A percentile compares a stretch with the other conserved stretches of the same genome.
phyloP scores from a whole-genome alignment of 2,113 vertebrate genomes.

The Poeciliopsis prolifica region DNA sequence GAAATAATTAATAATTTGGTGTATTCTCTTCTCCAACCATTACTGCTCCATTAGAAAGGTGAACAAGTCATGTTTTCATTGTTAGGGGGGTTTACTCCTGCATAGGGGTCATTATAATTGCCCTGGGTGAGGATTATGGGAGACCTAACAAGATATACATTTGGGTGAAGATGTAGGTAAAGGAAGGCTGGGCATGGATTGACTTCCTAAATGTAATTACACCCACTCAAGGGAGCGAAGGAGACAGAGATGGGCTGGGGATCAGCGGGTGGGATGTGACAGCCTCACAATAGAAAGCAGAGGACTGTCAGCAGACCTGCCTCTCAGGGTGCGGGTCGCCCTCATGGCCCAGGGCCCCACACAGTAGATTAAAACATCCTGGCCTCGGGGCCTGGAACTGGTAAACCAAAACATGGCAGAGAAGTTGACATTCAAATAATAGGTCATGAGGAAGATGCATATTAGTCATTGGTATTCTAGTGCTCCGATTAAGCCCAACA shows the following conservation, averaged over 20 bases:
- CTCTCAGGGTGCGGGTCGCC: conserved; percentile 66
- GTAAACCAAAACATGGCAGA: conserved; percentile 34
- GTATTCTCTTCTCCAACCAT: neutral
- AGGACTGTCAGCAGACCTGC: conserved; percentile 80
- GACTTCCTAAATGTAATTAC: conserved; percentile 83
- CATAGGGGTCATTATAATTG: conserved; percentile 65
- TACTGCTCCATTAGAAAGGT: conserved; percentile 1
- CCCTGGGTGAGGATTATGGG: conserved; percentile 73
- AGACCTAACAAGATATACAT: conserved; percentile 73
- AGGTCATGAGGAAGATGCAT: conserved; percentile 35
- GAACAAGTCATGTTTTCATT: conserved; percentile 27
- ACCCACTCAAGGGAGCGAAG: conserved; percentile 64
- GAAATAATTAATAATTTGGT: conserved; percentile 31
- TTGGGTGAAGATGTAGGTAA: conserved; percentile 69
- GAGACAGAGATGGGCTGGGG: conserved; percentile 66
- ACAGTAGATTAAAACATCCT: conserved; percentile 71
- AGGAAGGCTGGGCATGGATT: conserved; percentile 59
- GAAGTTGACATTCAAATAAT: conserved; percentile 53
- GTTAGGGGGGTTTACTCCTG: conserved; percentile 9
- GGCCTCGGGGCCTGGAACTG: conserved; percentile 65
- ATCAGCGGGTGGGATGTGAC: conserved; percentile 73
- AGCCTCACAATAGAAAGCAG: conserved; percentile 73
- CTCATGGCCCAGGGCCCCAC: conserved; percentile 74
- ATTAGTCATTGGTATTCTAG: conserved; percentile 58
- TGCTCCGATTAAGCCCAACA: conserved; percentile 6